Evolutionary conservation across 2,888 invertebrate species (phyloP).

Genomic region (Xiphydria camelus): DNA sequence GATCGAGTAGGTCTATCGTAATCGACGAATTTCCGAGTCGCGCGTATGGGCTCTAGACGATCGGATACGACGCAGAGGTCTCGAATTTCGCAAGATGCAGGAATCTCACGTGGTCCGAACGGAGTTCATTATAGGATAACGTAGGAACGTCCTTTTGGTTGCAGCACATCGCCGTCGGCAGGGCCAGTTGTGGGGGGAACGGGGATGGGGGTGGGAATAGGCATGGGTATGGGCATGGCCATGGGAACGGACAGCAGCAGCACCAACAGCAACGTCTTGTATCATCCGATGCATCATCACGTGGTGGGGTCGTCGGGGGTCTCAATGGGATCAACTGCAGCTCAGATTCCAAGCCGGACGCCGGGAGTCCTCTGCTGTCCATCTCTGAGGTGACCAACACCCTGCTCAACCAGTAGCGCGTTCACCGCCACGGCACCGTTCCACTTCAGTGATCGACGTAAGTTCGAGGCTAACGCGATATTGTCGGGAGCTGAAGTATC

Average conservation of each 20-base stretch:
- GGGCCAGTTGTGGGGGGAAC: conserved; percentile 39
- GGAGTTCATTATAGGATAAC: conserved; percentile 12
- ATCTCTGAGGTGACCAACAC: conserved; percentile 80
- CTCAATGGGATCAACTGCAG: conserved; percentile 57
- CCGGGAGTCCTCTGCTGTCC: conserved; percentile 73
- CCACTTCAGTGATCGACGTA: conserved; percentile 34
- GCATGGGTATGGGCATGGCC: conserved; percentile 36
- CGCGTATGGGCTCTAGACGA: no score
- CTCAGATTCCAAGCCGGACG: conserved; percentile 59
- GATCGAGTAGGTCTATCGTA: no score
- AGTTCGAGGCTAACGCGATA: no score
- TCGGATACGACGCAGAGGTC: no score
- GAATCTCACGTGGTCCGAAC: no score
- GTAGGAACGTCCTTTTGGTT: conserved; percentile 47
- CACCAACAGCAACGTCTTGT: conserved; percentile 55
- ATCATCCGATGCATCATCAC: conserved; percentile 57
- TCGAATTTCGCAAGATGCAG: no score
- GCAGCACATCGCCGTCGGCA: conserved; percentile 55
- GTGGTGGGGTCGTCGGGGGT: conserved; percentile 33
- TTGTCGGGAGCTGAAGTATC: no score
- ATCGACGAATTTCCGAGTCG: no score
- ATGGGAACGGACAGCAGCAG: conserved; percentile 41
- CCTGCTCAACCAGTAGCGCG: conserved; percentile 66
- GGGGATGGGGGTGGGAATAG: conserved; percentile 37
- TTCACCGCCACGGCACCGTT: conserved; percentile 34